A percentile compares a stretch with the other conserved stretches of the same genome.
These are phyloP conservation scores for Salvelinus sp. DNA, from an alignment of 2,113 vertebrate species.

Conservation along the genomic window DNA sequence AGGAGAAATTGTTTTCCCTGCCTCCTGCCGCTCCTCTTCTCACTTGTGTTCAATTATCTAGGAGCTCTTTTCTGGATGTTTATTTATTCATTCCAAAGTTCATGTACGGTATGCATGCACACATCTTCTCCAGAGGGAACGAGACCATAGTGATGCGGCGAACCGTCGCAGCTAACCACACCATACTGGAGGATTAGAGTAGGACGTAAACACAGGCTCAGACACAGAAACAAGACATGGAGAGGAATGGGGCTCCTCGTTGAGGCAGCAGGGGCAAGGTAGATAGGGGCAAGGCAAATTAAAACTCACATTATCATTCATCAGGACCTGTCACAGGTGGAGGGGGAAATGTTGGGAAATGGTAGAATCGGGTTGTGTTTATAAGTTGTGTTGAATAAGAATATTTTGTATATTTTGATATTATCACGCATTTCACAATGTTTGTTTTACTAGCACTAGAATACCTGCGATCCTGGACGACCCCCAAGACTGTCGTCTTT, in stretches of 20 bases:
- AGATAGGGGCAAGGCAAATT: conserved; percentile 64
- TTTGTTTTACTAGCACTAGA: background rate
- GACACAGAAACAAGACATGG: conserved; percentile 48
- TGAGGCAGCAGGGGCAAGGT: conserved; percentile 17
- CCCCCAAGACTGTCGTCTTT: background rate
- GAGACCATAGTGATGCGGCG: conserved; percentile 64
- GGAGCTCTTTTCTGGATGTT: conserved; percentile 84
- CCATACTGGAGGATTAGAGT: conserved; percentile 69
- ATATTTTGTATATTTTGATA: conserved; percentile 41
- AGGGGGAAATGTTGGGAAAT: conserved; percentile 27
- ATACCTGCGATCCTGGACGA: background rate
- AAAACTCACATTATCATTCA: conserved; percentile 52
- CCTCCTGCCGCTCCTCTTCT: conserved; percentile 69
- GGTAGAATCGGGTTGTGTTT: conserved; percentile 40
- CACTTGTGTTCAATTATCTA: conserved; percentile 91
- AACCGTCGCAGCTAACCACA: conserved; percentile 81
- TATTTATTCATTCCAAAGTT: conserved; percentile 96
- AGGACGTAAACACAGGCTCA: conserved; percentile 31
- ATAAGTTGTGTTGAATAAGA: background rate
- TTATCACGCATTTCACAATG: conserved; percentile 8
- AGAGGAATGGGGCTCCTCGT: conserved; percentile 10
- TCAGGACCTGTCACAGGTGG: background rate
- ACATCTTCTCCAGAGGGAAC: conserved; percentile 83
- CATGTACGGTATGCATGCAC: conserved; percentile 85
- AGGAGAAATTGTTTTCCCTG: conserved; percentile 78